These are phyloP conservation scores for Neolamprologus toae DNA, from an alignment of 2,113 vertebrate genomes.

Conservation along the genomic window DNA sequence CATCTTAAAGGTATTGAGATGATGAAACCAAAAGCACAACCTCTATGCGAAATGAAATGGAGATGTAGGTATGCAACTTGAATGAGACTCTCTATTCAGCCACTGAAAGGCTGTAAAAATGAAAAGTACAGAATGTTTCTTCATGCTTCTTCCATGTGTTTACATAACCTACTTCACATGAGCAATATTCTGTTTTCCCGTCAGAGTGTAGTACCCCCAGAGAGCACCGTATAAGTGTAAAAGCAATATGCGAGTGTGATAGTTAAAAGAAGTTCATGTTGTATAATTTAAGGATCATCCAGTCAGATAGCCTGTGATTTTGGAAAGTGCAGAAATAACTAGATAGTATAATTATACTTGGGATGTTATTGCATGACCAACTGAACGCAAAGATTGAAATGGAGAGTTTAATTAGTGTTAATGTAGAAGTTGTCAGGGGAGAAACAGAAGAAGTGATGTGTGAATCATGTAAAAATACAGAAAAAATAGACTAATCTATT, in stretches of 20 bases:
- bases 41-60: background rate
- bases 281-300: background rate
- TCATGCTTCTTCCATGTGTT: background rate
- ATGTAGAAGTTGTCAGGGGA: background rate
- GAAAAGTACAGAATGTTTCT: background rate
- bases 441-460: background rate
- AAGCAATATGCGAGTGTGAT: background rate
- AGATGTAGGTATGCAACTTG: background rate
- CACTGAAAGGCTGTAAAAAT: background rate
- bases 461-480: background rate
- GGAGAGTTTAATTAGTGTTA: background rate
- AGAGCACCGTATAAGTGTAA: background rate
- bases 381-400: background rate
- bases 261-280: background rate
- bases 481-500: background rate
- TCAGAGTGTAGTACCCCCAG: background rate
- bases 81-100: background rate
- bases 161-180: background rate
- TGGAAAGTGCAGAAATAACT: background rate
- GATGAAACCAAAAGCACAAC: background rate
- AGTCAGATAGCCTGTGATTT: background rate
- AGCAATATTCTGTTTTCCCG: background rate
- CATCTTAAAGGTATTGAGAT: background rate
- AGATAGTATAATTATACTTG: background rate
- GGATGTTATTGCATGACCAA: background rate